Conservation (phyloP, 2,797 vertebrate species). For the Parauchenoglanis ngamensis region DNA sequence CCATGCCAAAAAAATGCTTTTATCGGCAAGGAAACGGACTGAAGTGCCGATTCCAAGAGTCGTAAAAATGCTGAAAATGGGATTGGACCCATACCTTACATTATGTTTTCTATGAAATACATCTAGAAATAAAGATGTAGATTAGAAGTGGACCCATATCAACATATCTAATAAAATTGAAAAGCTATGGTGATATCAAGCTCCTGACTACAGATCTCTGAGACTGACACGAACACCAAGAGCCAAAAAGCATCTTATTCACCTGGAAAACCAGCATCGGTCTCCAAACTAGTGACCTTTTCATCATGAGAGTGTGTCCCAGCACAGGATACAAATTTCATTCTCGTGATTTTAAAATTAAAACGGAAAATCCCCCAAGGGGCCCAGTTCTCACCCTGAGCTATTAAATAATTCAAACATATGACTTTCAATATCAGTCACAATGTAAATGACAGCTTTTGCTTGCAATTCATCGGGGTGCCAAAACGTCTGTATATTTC, state of each 20-base stretch:
- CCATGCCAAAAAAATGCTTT: too few species aligned
- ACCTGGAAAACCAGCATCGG: not conserved
- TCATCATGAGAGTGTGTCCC: too few species aligned
- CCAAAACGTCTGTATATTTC: not conserved
- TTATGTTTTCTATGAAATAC: too few species aligned
- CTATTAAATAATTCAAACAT: too few species aligned
- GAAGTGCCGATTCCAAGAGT: too few species aligned
- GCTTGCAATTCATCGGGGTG: not conserved
- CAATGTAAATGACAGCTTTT: not conserved
- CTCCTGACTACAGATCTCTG: not conserved
- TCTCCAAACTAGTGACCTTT: not conserved
- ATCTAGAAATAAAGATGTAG: not conserved
- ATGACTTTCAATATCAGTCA: conserved; percentile 2
- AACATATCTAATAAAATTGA: not conserved
- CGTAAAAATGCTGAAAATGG: too few species aligned
- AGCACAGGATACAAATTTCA: not conserved
- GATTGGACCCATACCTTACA: too few species aligned
- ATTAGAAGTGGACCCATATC: too few species aligned
- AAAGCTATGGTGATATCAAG: not conserved
- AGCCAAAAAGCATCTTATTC: not conserved
- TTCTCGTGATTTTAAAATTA: not conserved
- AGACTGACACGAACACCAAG: not conserved
- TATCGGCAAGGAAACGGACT: too few species aligned
- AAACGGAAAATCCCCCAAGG: not conserved
- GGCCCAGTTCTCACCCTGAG: not conserved